These are phyloP conservation scores for Orchesellides sinensis DNA, from an alignment of 2,888 invertebrate genomes.

Conservation along the genomic window DNA sequence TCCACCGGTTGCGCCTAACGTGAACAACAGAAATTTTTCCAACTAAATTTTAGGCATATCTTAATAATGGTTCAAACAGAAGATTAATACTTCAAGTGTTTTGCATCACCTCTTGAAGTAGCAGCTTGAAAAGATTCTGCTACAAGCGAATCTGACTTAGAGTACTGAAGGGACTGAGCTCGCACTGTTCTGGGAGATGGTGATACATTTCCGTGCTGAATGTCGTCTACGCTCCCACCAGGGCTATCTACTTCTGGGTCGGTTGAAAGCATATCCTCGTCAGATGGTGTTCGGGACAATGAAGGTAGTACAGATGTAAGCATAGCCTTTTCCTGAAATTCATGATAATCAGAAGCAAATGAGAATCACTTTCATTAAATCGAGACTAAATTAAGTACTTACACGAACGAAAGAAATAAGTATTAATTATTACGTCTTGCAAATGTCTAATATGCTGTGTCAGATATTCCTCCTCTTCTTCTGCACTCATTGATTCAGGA, in stretches of 20 bases:
- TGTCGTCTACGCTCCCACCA: constrained; percentile 80
- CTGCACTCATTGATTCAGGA: constrained; percentile 73
- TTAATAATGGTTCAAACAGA: no score
- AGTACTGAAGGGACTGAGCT: constrained; percentile 71
- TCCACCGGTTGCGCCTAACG: constrained; percentile 42
- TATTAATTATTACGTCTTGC: constrained; percentile 65
- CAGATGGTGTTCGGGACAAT: constrained; percentile 89
- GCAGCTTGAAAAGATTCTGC: constrained; percentile 47
- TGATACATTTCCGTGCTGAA: constrained; percentile 67
- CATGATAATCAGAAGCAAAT: neutral
- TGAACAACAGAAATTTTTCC: neutral
- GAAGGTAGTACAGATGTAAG: constrained; percentile 88
- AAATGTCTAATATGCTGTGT: constrained; percentile 71
- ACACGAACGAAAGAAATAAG: neutral
- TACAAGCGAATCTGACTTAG: constrained; percentile 67
- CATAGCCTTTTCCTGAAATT: constrained; percentile 85
- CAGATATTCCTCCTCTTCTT: constrained; percentile 74
- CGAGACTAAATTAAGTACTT: no score
- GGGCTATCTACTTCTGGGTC: constrained; percentile 83
- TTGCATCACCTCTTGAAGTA: neutral
- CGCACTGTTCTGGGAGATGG: constrained; percentile 68
- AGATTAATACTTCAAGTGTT: neutral
- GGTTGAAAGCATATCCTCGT: constrained; percentile 90
- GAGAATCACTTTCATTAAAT: no score
- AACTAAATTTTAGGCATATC: neutral